Evolutionary conservation across 1,140 invertebrate genomes (phyloP), one percentile per base, ranked within the genome.

Genomic region (Orius laevigatus): DNA sequence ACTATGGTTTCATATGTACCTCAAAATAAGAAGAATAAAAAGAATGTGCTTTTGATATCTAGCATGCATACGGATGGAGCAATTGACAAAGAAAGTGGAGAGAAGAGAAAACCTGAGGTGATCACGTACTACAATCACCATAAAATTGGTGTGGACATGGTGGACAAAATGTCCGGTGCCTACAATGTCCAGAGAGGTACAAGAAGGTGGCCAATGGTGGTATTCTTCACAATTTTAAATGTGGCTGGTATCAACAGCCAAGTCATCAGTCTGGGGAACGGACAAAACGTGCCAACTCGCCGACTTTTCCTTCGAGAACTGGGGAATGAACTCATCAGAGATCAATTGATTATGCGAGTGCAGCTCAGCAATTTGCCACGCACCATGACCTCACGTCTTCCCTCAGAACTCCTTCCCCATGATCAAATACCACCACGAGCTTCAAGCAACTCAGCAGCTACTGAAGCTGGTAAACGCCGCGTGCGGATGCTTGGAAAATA

Each of bases 121-220:
- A 58, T 66, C 16, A 56, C 49, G 9, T 57, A 55, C 52, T 66
- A 68, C 40, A 63, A 69, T 51, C 9, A 33, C 20, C 62, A 60
- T 11, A 67, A 68, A 58, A 56, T 53, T 34, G 62, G 59, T 16
- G 62, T 66, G 0, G 67, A 66, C 50, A 54, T 46, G 5, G 52
- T 62, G 9, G 62, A 66, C 53, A 45, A 63, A 55, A 49, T 63
- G 46, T 55, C 48, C 42, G 43, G 49, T 2, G 33, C 19, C 5
- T 61, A 60, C 42, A 55, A 41, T 38, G 44, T 46, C 25, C 15
- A 44, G 14, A 16, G 62, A 46, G 54, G 42, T 15, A 60, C 53
- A 10, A 46, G 49, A 14, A 48, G 61, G 14, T 62, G 58, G 60
- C 60, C 63, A 43, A 45, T 61, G 47, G 40, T 40, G 5, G 20